Evolutionary conservation across 2,888 invertebrate species (phyloP), one percentile per base, ranked within the genome.

Genomic region (Melitaea athalia): DNA sequence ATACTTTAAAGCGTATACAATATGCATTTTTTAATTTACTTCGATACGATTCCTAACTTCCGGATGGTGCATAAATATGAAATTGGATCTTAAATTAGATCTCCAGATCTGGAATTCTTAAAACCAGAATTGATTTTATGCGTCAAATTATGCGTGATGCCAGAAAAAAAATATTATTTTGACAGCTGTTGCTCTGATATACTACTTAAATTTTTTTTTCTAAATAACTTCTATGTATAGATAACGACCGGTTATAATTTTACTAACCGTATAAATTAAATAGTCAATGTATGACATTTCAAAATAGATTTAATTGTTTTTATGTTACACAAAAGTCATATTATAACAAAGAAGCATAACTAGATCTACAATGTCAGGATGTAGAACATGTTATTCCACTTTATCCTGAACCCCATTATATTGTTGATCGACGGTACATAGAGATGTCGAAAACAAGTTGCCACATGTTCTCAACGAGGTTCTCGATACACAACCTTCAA

Each of bases 391-490:
- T 67, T 67, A 55, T 67, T 38, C 66, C 61, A 62, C 66, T 67
- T 66, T 67, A 61, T 49, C 38, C 53, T 38, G 33, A 53, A 67
- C 66, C 66, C 71, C 68, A 70, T 70, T 70, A 67, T 64, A 59
- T 61, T 47, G 63, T 62, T 71, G 68, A 68, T 65, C 63, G 60
- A 68, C 68, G 63, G 67, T 55, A 63, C 57, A 47, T 66, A 61
- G 66, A 66, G 59, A 84, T 83, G 84, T 85, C 85, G 84, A 82
- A 79, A 67, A 65, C 65, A 75, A 73, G 77, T 78, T 75, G 77
- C 75, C 78, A 77, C 80, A 76, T 79, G 79, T 81, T 72, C 76
- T 77, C 81, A 81, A 81, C 80, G 80, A 79, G 82, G 77, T 38
- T 17, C 49, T 57, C 15, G 42, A 57, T 57, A 33, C 38, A 64